Evolutionary conservation across 2,888 invertebrate genomes (phyloP), one percentile per base, ranked within the genome.

Genomic region (Chromoteleia sp.): DNA sequence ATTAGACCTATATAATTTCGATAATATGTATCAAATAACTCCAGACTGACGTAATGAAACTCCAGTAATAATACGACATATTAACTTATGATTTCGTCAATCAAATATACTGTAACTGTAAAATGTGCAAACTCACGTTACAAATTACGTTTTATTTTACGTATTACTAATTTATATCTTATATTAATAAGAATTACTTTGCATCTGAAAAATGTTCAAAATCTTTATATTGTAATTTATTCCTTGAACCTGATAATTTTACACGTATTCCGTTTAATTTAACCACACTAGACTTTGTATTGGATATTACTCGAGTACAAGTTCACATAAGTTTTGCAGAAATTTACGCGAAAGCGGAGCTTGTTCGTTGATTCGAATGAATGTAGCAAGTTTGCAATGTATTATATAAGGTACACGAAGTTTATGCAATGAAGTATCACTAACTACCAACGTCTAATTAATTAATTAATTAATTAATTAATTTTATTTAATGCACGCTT

Each of bases 361-460:
- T n/a, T 67, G 52, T 41, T 67, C 67, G 41, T 29, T 67, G 52
- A 41, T 67, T 67, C 15, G 41, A 52, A 67, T 52, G 39, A 67
- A 52, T 52, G 52, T 41, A 65, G 19, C 50, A n/a, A 65, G 39
- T 65, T 65, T 39, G 50, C 36, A 65, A 39, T 50, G 25, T 39
- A 50, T 50, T 36, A 14, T 50, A 65, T 39, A 65, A 52, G 21
- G 36, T 39, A 52, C 19, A 7, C 36, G n/a, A 65, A 65, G 36
- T 65, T 65, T 25, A 19, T 33, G 4, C 33, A 19, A 45, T 25
- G 29, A 4, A 41, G 59, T 15, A 30, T 30, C 39, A 43, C 15
- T 29, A n/a, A 15, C 15, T 43, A 17, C 25, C n/a, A 17, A 43
- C 7, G n/a, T 43, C 25, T 29, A 59, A 59, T 30, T 43, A 59